Conservation (phyloP, 2,888 invertebrate genomes). For the Cataglyphis livida region DNA sequence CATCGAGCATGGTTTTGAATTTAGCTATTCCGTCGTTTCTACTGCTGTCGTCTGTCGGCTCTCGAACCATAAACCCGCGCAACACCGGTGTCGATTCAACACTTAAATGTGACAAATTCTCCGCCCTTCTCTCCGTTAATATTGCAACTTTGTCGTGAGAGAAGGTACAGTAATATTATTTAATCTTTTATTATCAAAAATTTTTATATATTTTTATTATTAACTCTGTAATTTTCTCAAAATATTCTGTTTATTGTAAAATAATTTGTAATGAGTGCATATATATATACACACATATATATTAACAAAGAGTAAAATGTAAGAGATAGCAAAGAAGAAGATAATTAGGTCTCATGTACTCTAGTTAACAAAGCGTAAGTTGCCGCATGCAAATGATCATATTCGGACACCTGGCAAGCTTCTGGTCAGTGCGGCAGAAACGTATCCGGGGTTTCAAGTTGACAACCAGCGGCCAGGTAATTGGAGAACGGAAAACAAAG, state of each 20-base stretch:
- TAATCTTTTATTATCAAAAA: neutral
- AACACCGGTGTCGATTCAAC: neutral
- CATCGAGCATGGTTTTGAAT: constrained; percentile 53
- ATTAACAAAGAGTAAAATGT: too few relatives aligned
- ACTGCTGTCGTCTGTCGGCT: neutral
- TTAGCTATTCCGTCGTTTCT: constrained; percentile 7
- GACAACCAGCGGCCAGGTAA: constrained; percentile 78
- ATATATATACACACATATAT: too few relatives aligned
- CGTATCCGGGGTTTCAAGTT: constrained; percentile 73
- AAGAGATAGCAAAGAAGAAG: neutral
- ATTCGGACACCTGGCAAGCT: neutral
- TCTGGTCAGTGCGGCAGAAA: constrained; percentile 52
- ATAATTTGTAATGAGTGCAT: neutral
- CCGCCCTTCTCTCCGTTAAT: neutral
- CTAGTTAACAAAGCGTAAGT: neutral
- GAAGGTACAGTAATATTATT: neutral
- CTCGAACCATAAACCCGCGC: neutral
- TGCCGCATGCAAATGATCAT: neutral
- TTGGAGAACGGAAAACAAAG: constrained; percentile 80
- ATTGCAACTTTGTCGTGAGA: neutral
- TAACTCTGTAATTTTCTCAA: neutral
- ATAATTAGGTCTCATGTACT: neutral
- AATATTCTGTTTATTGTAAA: neutral
- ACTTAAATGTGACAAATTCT: constrained; percentile 23
- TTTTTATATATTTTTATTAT: neutral